Evolutionary conservation across 2,888 invertebrate genomes (phyloP), one percentile per base, ranked within the genome.

Genomic region (Pediacus dermestoides): DNA sequence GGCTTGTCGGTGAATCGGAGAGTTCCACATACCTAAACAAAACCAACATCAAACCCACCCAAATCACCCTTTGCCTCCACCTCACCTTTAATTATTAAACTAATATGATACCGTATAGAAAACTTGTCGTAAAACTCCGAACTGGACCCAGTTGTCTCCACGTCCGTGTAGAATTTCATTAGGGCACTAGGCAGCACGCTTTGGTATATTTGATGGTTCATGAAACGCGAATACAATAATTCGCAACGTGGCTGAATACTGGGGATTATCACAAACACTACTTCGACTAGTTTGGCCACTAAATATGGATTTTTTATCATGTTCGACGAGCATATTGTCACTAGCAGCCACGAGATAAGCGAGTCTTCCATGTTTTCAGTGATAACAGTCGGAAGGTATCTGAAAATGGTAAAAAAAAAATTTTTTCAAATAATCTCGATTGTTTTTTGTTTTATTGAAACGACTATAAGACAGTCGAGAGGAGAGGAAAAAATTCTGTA

Each of bases 41-140:
- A 42, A 30, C 23, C 31, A 34, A 16, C 8, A 31, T 16, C 6
- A 16, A 12, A 30, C 9, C 1, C 6, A 32, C 11, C 8, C 4
- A 15, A 34, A 4, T 31, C 7, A 11, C 13, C 11, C 9, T 11
- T 30, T 4, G 2, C 1, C 14, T 4, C 9, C 4, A 27, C 48
- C 55, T 55, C 37, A 65, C 68, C 84, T 70, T 95, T 95, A 55
- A 99, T 80, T 60, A 97, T 92, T 63, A 96, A 82, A 70, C 95
- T 95, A 67, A 99, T 95, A 67, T 96, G 95, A 74, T 95, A 95
- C 39, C 99, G 81, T 58, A 99, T 97, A 7, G 93, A 92, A 71
- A 99, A 99, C 73, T 99, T 99, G 72, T 97, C 97, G 64, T 96
- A 99, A 73, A 99, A 99, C 73, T 99, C 99, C 18, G 92, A 93